Conservation (phyloP, 2,113 vertebrate species). For the Heloderma charlesbogerti region DNA sequence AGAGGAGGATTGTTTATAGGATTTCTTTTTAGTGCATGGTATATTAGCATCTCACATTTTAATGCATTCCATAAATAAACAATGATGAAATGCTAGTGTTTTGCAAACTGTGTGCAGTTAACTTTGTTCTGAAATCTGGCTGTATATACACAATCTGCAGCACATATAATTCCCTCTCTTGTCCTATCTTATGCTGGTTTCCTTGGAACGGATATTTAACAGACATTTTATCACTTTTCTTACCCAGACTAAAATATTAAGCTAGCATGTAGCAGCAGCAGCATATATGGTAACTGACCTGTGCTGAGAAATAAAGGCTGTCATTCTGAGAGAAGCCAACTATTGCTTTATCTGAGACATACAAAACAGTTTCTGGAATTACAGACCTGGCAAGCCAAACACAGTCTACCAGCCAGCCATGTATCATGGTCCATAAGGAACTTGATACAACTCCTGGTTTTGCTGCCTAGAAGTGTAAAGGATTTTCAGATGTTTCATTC, state of each 20-base stretch:
- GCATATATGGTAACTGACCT: constrained; percentile 42
- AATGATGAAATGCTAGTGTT: constrained; percentile 66
- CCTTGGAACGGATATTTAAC: constrained; percentile 58
- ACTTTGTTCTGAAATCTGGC: constrained; percentile 66
- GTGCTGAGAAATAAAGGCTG: constrained; percentile 40
- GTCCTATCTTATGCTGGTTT: constrained; percentile 51
- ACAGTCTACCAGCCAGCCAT: neutral
- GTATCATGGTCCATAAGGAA: neutral
- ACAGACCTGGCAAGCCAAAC: neutral
- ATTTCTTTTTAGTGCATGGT: constrained; percentile 50
- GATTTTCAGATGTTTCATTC: neutral
- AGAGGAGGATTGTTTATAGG: constrained; percentile 46
- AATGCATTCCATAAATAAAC: constrained; percentile 78
- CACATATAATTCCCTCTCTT: constrained; percentile 40
- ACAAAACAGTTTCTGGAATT: constrained; percentile 18
- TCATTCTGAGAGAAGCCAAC: constrained; percentile 12
- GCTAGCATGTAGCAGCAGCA: constrained; percentile 37
- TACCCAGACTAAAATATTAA: constrained; percentile 53
- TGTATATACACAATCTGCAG: constrained; percentile 55
- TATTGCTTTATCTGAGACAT: constrained; percentile 45
- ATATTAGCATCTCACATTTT: constrained; percentile 60
- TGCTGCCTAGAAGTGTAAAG: neutral
- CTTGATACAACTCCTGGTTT: neutral
- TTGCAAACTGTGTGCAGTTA: constrained; percentile 41
- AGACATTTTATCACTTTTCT: constrained; percentile 56